Percentiles rank a stretch among this genome's conserved stretches.
Evolutionary conservation across 92 coral and sea anemone genomes (phyloP).

Genomic region (Phenganax marumi): DNA sequence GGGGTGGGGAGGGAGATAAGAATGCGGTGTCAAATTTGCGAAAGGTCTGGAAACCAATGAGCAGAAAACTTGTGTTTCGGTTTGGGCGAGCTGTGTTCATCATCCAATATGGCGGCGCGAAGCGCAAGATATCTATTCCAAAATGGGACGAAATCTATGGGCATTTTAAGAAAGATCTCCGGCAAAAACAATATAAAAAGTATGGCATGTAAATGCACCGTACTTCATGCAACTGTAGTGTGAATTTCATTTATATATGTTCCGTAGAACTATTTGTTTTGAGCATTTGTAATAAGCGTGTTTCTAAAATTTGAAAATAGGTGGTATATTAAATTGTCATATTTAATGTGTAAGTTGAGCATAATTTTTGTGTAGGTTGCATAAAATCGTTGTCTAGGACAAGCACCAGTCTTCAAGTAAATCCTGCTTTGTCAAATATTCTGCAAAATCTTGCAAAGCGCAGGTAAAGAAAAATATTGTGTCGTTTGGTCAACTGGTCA

Average conservation of each 20-base stretch:
- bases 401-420: conserved; percentile 5
- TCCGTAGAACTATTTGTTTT: too few species aligned
- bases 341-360: neutral
- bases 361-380: neutral
- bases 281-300: too few species aligned
- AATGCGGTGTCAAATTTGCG: too few species aligned
- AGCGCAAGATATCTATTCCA: conserved; percentile 10
- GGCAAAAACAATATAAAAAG: neutral
- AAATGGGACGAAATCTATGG: conserved; percentile 24
- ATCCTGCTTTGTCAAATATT: conserved; percentile 26
- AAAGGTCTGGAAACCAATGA: neutral
- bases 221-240: neutral
- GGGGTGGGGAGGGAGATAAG: neutral
- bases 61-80: neutral
- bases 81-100: conserved; percentile 13
- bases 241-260: neutral
- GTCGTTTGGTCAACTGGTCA: neutral
- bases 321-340: neutral
- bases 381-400: conserved; percentile 22
- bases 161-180: conserved; percentile 18
- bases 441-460: conserved; percentile 25
- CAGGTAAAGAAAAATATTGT: neutral
- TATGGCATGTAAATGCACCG: neutral
- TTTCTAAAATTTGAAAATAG: too few species aligned
- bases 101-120: conserved; percentile 41